These are phyloP conservation scores for Notodonta dromedarius DNA, from an alignment of 2,888 invertebrate genomes.

Conservation along the genomic window DNA sequence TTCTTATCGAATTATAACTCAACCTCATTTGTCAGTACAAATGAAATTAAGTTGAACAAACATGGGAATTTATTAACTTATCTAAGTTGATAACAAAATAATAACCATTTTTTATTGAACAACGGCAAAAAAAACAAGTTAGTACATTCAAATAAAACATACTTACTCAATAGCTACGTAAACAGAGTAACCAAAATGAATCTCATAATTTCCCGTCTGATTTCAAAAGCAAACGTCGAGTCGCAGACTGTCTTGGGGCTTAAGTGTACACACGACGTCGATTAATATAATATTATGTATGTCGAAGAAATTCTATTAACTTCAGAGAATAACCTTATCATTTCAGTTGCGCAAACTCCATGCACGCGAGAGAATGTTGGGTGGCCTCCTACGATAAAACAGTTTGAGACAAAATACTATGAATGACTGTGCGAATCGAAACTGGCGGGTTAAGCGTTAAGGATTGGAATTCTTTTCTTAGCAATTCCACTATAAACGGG, in stretches of 20 bases:
- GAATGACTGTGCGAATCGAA: conserved; percentile 35
- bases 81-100: too few species aligned
- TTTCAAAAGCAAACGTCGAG: conserved; percentile 5
- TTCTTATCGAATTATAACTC: too few species aligned
- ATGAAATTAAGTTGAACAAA: too few species aligned
- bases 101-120: too few species aligned
- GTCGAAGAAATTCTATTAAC: conserved; percentile 6
- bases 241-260: conserved; percentile 1
- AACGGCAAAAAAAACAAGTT: not conserved
- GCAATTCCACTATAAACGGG: conserved; percentile 53
- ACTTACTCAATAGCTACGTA: not conserved
- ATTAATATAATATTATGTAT: conserved; percentile 4
- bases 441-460: conserved; percentile 41
- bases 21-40: too few species aligned
- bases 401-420: conserved; percentile 47
- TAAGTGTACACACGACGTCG: not conserved
- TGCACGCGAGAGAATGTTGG: conserved; percentile 26
- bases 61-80: too few species aligned
- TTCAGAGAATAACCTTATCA: conserved; percentile 22
- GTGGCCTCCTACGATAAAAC: conserved; percentile 30
- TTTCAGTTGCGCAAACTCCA: conserved; percentile 18
- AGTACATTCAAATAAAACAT: not conserved
- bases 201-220: conserved; percentile 1
- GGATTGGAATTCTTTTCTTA: conserved; percentile 66
- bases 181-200: not conserved